These are phyloP conservation scores for Diarsia rubi DNA, from an alignment of 2,888 invertebrate species.

Conservation along the genomic window DNA sequence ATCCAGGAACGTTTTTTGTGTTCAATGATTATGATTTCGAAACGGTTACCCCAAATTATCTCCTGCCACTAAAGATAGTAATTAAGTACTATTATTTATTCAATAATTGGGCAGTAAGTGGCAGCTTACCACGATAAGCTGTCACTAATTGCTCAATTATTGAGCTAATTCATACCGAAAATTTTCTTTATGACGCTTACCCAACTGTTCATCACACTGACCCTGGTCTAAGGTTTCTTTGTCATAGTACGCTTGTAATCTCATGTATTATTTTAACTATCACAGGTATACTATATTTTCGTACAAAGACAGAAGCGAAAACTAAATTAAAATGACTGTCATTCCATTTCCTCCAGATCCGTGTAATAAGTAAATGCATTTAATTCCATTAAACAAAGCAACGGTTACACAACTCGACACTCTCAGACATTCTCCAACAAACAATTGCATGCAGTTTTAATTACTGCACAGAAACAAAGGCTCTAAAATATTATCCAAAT, in stretches of 20 bases:
- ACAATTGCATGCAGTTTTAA: constrained; percentile 47
- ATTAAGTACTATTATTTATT: no score
- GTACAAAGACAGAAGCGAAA: not conserved
- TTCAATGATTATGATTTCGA: not conserved
- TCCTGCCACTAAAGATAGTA: no score
- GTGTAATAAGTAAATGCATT: constrained; percentile 26
- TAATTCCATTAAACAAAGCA: constrained; percentile 16
- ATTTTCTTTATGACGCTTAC: no score
- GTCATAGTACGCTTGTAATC: not conserved
- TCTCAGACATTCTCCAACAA: constrained; percentile 10
- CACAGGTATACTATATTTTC: not conserved
- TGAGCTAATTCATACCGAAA: not conserved
- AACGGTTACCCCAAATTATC: not conserved
- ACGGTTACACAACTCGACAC: constrained; percentile 12
- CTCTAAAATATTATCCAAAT: constrained; percentile 18
- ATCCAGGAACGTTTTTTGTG: not conserved
- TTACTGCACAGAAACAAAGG: constrained; percentile 5
- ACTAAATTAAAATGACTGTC: constrained; percentile 17
- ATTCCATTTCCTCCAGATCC: not conserved
- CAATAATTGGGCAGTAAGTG: not conserved
- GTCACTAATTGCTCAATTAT: not conserved
- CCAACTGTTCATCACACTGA: no score
- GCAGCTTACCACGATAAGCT: not conserved
- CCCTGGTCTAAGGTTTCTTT: not conserved
- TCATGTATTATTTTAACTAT: not conserved